Percentiles rank a stretch among this genome's conserved stretches.
phyloP scores from a whole-genome alignment of 2,113 vertebrate genomes.

The Grus americana region DNA sequence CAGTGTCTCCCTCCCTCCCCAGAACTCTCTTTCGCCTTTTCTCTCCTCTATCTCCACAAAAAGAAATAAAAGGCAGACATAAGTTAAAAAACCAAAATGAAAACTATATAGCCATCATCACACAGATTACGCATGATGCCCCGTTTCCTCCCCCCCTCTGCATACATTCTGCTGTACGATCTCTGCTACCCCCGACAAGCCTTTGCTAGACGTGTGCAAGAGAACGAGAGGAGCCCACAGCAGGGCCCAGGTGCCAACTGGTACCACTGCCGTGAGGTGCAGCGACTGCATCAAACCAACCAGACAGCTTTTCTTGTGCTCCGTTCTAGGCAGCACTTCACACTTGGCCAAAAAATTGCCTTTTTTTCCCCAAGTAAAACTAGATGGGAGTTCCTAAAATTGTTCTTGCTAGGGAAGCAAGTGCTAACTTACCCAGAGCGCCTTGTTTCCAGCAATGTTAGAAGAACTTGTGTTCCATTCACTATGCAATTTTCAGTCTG shows the following conservation, averaged over 20 bases:
- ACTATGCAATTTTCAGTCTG: slow-evolving; percentile 89
- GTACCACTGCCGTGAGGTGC: background rate
- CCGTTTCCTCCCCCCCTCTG: background rate
- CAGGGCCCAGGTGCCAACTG: background rate
- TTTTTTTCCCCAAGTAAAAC: background rate
- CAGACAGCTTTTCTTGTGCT: background rate
- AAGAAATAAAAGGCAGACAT: background rate
- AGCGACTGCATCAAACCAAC: background rate
- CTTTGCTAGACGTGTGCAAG: fast-evolving
- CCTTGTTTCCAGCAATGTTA: slow-evolving; percentile 90
- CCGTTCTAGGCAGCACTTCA: background rate
- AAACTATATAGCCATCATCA: background rate
- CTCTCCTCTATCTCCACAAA: background rate
- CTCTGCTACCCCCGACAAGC: background rate
- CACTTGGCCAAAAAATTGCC: fast-evolving
- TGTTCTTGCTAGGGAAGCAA: fast-evolving
- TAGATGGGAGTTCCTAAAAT: fast-evolving
- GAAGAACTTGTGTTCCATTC: slow-evolving; percentile 91
- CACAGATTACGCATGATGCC: fast-evolving
- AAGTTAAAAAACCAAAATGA: background rate
- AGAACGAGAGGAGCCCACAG: background rate
- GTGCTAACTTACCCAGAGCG: slow-evolving; percentile 84
- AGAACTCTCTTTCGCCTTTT: background rate
- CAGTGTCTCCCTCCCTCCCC: background rate
- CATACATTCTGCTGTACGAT: background rate